Evolutionary conservation across 2,113 vertebrate species (phyloP).

Genomic region (Esox niger): DNA sequence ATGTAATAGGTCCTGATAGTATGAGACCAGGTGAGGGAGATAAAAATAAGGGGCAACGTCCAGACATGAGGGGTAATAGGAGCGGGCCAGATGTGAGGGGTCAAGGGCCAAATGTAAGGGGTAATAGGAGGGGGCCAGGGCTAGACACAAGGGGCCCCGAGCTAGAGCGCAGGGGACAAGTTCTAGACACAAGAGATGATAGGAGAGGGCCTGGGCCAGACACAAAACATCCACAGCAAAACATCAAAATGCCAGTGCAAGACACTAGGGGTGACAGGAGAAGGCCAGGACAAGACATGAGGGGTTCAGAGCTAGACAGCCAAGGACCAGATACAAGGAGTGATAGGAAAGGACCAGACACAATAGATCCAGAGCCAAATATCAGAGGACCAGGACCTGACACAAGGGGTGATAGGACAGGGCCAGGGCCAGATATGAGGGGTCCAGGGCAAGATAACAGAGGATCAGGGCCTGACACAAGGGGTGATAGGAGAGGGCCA

Average conservation of each 20-base stretch:
- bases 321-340: neutral
- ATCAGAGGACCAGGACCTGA: neutral
- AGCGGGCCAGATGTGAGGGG: constrained; percentile 16
- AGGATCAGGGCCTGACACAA: neutral
- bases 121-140: neutral
- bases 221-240: neutral
- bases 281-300: neutral
- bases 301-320: neutral
- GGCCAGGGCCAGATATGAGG: constrained; percentile 9
- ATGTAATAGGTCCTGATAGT: neutral
- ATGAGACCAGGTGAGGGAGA: constrained; percentile 3
- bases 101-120: neutral
- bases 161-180: constrained; percentile 1
- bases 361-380: neutral
- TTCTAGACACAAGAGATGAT: constrained; percentile 13
- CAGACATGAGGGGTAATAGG: constrained; percentile 21
- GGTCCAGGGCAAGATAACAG: neutral
- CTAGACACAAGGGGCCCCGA: constrained; percentile 3
- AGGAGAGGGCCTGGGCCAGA: neutral
- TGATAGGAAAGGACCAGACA: neutral
- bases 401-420: neutral
- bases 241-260: constrained; percentile 9
- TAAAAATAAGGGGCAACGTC: no score
- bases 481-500: neutral
- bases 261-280: neutral